Conservation (phyloP, 2,888 invertebrate species). For the Apocheima hispidaria region DNA sequence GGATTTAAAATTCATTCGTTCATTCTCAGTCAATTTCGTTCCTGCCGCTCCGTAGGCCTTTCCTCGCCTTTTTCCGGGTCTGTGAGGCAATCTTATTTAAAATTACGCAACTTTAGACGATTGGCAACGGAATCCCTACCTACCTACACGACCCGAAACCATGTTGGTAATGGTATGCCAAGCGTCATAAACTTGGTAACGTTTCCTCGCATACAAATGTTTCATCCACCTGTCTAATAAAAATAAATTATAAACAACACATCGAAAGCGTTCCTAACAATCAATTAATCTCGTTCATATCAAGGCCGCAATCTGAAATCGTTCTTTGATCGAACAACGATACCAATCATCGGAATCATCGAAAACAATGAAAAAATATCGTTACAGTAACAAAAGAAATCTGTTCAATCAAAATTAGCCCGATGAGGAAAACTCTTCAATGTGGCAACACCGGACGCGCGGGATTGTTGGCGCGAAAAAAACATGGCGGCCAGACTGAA, state of each 20-base stretch:
- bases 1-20: slow-evolving; percentile 51
- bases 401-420: slow-evolving; percentile 69
- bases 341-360: slow-evolving; percentile 52
- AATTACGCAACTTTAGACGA: slow-evolving; percentile 43
- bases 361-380: slow-evolving; percentile 53
- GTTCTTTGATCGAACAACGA: slow-evolving; percentile 64
- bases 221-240: slow-evolving; percentile 43
- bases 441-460: slow-evolving; percentile 64
- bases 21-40: slow-evolving; percentile 48
- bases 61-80: slow-evolving; percentile 39
- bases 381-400: slow-evolving; percentile 62
- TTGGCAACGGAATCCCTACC: slow-evolving; percentile 29
- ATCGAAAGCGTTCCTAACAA: slow-evolving; percentile 55
- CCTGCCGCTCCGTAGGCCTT: slow-evolving; percentile 37
- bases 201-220: slow-evolving; percentile 27
- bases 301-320: slow-evolving; percentile 47
- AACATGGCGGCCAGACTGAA: slow-evolving; percentile 65
- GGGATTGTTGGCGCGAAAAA: slow-evolving; percentile 68
- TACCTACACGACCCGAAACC: slow-evolving; percentile 17
- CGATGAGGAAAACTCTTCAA: slow-evolving; percentile 63
- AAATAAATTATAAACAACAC: slow-evolving; percentile 53
- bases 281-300: slow-evolving; percentile 55
- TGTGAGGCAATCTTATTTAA: slow-evolving; percentile 45
- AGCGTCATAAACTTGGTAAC: slow-evolving; percentile 30
- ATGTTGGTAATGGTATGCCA: slow-evolving; percentile 34